phyloP scores from a whole-genome alignment of 2,113 vertebrate species.

The Dipodomys stephensi region DNA sequence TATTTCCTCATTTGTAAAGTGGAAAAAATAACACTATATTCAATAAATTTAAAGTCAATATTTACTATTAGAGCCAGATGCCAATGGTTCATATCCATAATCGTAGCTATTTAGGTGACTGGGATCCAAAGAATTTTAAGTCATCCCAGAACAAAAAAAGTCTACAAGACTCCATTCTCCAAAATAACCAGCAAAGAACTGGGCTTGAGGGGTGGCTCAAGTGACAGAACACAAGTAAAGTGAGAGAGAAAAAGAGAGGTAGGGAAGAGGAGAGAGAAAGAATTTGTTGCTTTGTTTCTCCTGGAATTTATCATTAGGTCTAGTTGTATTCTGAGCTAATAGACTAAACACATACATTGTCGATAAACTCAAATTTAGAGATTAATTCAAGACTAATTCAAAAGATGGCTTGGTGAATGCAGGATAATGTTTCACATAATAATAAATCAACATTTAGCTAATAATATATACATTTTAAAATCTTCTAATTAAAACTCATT shows the following conservation, averaged over 20 bases:
- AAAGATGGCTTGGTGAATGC: neutral
- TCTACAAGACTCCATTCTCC: too few relatives aligned
- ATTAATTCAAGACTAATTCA: neutral
- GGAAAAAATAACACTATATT: neutral
- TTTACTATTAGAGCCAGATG: neutral
- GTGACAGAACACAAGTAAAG: too few relatives aligned
- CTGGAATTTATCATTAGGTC: neutral
- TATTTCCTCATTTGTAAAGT: slow-evolving; percentile 1
- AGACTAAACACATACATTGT: neutral
- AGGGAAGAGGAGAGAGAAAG: too few relatives aligned
- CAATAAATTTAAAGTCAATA: neutral
- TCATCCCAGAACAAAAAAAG: too few relatives aligned
- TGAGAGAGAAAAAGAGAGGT: too few relatives aligned
- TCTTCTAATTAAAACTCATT: neutral
- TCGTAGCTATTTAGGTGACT: too few relatives aligned
- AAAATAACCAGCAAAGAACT: too few relatives aligned
- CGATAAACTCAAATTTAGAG: neutral
- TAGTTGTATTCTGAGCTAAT: slow-evolving; percentile 30
- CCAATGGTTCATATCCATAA: too few relatives aligned
- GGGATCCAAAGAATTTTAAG: too few relatives aligned
- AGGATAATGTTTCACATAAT: neutral
- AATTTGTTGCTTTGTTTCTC: neutral
- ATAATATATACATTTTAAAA: neutral
- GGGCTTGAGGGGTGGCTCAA: too few relatives aligned
- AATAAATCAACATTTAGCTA: slow-evolving; percentile 5